Base-by-base conservation (phyloP, 2,113 vertebrate genomes). In the Centropristis striata region DNA sequence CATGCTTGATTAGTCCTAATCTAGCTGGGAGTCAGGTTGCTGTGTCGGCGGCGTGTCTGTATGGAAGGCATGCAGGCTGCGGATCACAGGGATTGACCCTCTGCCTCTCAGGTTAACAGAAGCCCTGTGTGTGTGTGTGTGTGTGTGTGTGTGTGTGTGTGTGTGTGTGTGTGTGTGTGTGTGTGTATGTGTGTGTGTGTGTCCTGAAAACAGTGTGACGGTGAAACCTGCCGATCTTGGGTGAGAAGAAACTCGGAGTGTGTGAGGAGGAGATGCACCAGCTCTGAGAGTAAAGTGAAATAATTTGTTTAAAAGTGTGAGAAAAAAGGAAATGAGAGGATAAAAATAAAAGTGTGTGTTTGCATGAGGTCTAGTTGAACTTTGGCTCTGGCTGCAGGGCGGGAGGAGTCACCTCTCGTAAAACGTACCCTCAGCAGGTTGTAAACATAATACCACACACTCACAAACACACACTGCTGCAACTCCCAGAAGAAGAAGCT, bases 21-120 rank as follows among this genome's bases (percentile, higher is more conserved):
- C 90, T 84, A 23, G 76, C 75, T 16, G 21, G 86, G 92, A 86
- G 89, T 94, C 90, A 18, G 80, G 93, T 94, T 95, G 89, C 95
- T 69, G 92, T 93, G 93, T 93, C 60, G 79, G 85, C 89, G 80
- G 81, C 88, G 70, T 90, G 90, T 93, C 88, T 88, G 84, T 87
- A 89, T 90, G 90, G 92, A 91, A 92, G 86, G 92, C 90, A 94
- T 94, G 92, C 90, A 89, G 93, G 92, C 92, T 71, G 65, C 49
- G 84, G 88, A 92, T 95, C 90, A 93, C 89, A 88, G 86, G 91
- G 92, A 93, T 94, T 95, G 94, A 95, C 94, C 93, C 89, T 64
- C 81, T 73, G 86, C 88, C 91, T 93, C 92, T 94, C 90, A 90
- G 94, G 94, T 95, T 95, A 95, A 94, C 93, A 94, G 94, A 95